phyloP scores from a whole-genome alignment of 2,113 vertebrate genomes.

The Trachemys scripta region DNA sequence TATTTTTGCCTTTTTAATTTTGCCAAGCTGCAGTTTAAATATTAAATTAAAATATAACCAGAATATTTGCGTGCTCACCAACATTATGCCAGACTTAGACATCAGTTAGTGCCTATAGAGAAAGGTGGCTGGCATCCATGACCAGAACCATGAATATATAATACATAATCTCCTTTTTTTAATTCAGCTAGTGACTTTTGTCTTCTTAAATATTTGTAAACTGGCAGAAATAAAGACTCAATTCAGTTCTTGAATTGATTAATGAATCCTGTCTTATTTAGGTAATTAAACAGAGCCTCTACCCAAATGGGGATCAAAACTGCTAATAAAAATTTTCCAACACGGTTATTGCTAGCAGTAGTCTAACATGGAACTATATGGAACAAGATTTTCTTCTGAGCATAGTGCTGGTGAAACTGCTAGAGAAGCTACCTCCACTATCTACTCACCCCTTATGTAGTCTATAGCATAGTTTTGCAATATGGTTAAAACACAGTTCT shows the following conservation, averaged over 20 bases:
- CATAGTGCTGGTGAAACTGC: not conserved
- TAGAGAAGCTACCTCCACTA: not conserved
- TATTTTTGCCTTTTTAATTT: not conserved
- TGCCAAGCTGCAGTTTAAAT: not conserved
- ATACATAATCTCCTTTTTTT: not conserved
- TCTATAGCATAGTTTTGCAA: not conserved
- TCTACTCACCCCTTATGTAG: not conserved
- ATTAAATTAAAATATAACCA: not conserved
- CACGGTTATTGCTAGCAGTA: accelerated
- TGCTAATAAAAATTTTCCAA: not conserved
- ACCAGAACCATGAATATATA: not conserved
- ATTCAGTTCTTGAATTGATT: not conserved
- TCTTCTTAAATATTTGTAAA: not conserved
- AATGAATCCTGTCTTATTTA: not conserved
- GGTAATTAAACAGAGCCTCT: not conserved
- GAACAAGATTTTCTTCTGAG: not conserved
- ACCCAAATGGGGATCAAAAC: not conserved
- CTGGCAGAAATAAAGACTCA: not conserved
- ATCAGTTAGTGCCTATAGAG: not conserved
- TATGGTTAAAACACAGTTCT: not conserved
- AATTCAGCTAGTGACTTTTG: not conserved
- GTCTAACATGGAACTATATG: not conserved
- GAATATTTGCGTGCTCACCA: not conserved
- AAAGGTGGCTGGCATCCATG: not conserved
- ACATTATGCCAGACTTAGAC: not conserved